phyloP scores from a whole-genome alignment of 2,888 invertebrate species.

The Hydriomena furcata region DNA sequence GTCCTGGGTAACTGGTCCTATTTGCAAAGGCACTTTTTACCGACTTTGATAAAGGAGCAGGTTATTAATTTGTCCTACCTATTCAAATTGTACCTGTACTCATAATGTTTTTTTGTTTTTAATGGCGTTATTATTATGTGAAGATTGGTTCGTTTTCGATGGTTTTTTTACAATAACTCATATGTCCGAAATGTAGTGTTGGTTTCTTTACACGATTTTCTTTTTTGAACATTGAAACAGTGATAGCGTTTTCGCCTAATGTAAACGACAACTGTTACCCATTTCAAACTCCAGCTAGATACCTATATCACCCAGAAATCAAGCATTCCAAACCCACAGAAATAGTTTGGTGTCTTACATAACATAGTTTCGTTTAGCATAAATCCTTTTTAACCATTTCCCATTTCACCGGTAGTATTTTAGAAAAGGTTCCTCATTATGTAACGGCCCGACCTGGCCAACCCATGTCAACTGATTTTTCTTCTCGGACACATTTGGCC shows the following conservation, averaged over 20 bases:
- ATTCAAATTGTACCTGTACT: too few relatives aligned
- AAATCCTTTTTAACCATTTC: slow-evolving; percentile 39
- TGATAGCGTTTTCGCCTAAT: neutral
- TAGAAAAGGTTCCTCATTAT: slow-evolving; percentile 36
- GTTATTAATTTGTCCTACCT: too few relatives aligned
- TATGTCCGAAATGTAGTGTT: too few relatives aligned
- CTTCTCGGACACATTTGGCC: slow-evolving; percentile 43
- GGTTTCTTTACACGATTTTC: too few relatives aligned
- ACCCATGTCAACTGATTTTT: slow-evolving; percentile 53
- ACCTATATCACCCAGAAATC: slow-evolving; percentile 9
- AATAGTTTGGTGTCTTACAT: slow-evolving; percentile 31
- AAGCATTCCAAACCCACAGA: slow-evolving; percentile 22
- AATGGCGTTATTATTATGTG: too few relatives aligned
- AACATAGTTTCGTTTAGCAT: slow-evolving; percentile 36
- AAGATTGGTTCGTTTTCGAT: too few relatives aligned
- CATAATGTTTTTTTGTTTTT: too few relatives aligned
- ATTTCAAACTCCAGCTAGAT: neutral
- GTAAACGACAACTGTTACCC: neutral
- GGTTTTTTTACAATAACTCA: too few relatives aligned
- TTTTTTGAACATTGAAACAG: neutral
- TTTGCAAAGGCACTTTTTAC: too few relatives aligned
- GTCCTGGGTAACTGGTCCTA: too few relatives aligned
- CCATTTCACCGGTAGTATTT: slow-evolving; percentile 38
- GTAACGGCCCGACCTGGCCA: slow-evolving; percentile 43
- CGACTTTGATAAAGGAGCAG: too few relatives aligned